Base-by-base conservation (phyloP, 1,140 invertebrate species). In the Tetragnatha versicolor region DNA sequence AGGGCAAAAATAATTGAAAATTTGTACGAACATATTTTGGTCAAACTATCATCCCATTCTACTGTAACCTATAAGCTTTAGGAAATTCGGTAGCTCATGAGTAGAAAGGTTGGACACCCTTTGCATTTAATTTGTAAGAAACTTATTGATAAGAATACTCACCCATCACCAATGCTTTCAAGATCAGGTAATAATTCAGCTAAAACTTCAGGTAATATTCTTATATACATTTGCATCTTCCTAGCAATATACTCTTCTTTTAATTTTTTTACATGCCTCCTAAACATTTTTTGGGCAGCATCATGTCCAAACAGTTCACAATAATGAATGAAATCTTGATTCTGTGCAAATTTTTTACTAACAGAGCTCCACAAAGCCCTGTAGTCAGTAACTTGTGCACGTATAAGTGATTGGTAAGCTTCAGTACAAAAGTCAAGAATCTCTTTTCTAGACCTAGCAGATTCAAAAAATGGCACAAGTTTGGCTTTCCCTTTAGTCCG, bases 301-400 rank as follows among this genome's bases (percentile, higher is more conserved):
- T 95, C 94, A 81, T 93, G 89, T 33, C 94, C 95, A 86, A 98
- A 96, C 29, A 96, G 88, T 84, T 97, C 94, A 55, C 95, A 92
- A 85, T 95, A 97, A 81, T 82, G 75, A n/a, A 91, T 89, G 89
- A 94, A 97, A 83, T 97, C 95, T 68, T 93, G 92, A 82, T 94
- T 92, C 78, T 92, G 91, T 55, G 92, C 90, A 75, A 98, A 87
- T 86, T 95, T 94, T 85, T 95, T 96, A 75, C 91, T 92, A 25
- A 92, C 92, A 81, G 92, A 90, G 47, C 91, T 92, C 96, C 96
- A 98, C 55, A 93, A 86, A 42, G 94, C 91, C 83, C 94, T 91
- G 86, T 92, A 93, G 86, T 96, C 94, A 6, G 89, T 92, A 2
- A 92, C 86, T 82, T 94, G 93, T 81, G 92, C 89, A 79, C 93